These are phyloP conservation scores for Drosophila sulfurigaster DNA, from an alignment of 1,140 invertebrate genomes.

Conservation along the genomic window DNA sequence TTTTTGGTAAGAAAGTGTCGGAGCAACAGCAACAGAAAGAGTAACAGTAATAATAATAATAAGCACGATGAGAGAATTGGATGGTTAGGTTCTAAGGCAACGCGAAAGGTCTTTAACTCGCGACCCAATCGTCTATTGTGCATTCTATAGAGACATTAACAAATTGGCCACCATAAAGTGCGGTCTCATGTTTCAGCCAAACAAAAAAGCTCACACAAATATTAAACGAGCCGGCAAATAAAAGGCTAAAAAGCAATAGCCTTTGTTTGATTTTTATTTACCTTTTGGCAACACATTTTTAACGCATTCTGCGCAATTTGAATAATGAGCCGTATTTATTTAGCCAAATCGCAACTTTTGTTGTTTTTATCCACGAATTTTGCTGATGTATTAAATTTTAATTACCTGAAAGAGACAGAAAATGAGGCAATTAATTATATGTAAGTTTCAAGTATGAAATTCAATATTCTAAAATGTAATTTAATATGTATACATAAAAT, in stretches of 20 bases:
- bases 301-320: slow-evolving; percentile 43
- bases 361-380: slow-evolving; percentile 39
- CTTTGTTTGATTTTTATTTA: slow-evolving; percentile 39
- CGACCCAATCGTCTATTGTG: slow-evolving; percentile 31
- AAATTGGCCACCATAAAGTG: slow-evolving; percentile 66
- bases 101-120: slow-evolving; percentile 65
- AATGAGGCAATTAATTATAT: slow-evolving; percentile 52
- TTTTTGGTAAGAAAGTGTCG: slow-evolving; percentile 68
- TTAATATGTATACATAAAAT: neutral
- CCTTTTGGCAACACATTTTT: slow-evolving; percentile 46
- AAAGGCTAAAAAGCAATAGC: neutral
- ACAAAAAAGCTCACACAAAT: slow-evolving; percentile 35
- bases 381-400: slow-evolving; percentile 61
- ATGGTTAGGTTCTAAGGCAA: slow-evolving; percentile 17
- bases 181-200: slow-evolving; percentile 65
- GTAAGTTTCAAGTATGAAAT: neutral
- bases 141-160: slow-evolving; percentile 56
- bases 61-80: neutral
- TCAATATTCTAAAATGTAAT: neutral
- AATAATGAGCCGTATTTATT: slow-evolving; percentile 66
- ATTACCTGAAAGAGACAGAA: slow-evolving; percentile 68
- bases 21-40: slow-evolving; percentile 27
- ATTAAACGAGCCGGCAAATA: slow-evolving; percentile 21
- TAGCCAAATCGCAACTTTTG: slow-evolving; percentile 5
- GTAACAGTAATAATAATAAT: slow-evolving; percentile 30